A percentile compares a stretch with the other conserved stretches of the same genome.
These are phyloP conservation scores for Drosophila auraria DNA, from an alignment of 1,140 invertebrate genomes.

Conservation along the genomic window DNA sequence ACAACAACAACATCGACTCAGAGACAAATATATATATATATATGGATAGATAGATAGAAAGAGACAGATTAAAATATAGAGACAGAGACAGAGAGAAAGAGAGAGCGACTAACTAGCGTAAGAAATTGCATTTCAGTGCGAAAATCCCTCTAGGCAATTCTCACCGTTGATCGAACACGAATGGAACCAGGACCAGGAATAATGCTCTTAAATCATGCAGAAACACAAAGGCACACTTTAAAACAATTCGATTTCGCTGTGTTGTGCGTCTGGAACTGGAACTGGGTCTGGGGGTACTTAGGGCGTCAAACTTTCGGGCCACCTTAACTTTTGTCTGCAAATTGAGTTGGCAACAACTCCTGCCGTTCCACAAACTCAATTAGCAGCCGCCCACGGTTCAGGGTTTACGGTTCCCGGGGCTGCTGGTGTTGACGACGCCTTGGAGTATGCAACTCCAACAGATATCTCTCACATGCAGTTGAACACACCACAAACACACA, in stretches of 20 bases:
- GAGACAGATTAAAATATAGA: conserved; percentile 34
- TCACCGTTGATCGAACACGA: conserved; percentile 35
- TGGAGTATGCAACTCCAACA: conserved; percentile 50
- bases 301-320: conserved; percentile 44
- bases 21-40: conserved; percentile 33
- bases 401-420: not conserved
- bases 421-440: conserved; percentile 28
- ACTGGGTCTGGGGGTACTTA: not conserved
- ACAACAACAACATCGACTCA: conserved; percentile 83
- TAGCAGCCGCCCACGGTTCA: conserved; percentile 45
- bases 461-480: conserved; percentile 47
- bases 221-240: conserved; percentile 52
- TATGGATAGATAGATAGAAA: conserved; percentile 32
- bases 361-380: conserved; percentile 58
- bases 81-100: conserved; percentile 24
- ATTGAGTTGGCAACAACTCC: conserved; percentile 63
- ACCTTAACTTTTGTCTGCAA: conserved; percentile 68
- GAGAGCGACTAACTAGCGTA: conserved; percentile 40
- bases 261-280: conserved; percentile 4
- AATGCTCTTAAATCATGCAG: conserved; percentile 62
- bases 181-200: conserved; percentile 30
- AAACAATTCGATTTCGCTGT: conserved; percentile 51
- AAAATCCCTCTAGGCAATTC: conserved; percentile 13
- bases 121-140: conserved; percentile 35
- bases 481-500: conserved; percentile 5